Percentiles rank a stretch among this genome's conserved stretches.
Evolutionary conservation across 2,797 vertebrate genomes (phyloP).

Genomic region (Oceanodroma leucorhoa): DNA sequence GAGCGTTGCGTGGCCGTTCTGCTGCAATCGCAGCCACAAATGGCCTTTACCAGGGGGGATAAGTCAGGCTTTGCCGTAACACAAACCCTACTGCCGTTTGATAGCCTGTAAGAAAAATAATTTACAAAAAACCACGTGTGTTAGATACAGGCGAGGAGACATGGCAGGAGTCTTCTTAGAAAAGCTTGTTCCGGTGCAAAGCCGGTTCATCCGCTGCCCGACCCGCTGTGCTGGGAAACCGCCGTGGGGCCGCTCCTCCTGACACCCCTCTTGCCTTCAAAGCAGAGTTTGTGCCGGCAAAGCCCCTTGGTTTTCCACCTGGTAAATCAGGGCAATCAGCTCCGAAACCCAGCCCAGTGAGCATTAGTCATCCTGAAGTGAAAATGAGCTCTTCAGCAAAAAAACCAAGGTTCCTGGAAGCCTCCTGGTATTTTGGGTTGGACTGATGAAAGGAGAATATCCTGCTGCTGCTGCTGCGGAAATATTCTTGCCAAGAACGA

Average conservation of each 20-base stretch:
- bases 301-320: not conserved
- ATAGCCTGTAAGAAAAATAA: not conserved
- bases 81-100: not conserved
- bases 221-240: accelerated
- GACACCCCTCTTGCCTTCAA: not conserved
- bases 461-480: not conserved
- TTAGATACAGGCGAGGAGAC: not conserved
- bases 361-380: not conserved
- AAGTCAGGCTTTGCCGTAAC: not conserved
- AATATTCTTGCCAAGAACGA: not conserved
- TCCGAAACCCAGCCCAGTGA: accelerated
- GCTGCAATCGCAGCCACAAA: not conserved
- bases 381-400: not conserved
- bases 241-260: not conserved
- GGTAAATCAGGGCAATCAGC: not conserved
- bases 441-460: not conserved
- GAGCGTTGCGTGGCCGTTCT: not conserved
- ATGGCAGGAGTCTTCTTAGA: not conserved
- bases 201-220: not conserved
- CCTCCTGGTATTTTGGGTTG: not conserved
- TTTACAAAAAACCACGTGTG: not conserved
- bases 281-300: not conserved
- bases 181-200: not conserved
- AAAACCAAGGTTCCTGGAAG: not conserved
- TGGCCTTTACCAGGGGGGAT: not conserved